phyloP scores from a whole-genome alignment of 2,888 invertebrate species.

The Prosapia bicincta region DNA sequence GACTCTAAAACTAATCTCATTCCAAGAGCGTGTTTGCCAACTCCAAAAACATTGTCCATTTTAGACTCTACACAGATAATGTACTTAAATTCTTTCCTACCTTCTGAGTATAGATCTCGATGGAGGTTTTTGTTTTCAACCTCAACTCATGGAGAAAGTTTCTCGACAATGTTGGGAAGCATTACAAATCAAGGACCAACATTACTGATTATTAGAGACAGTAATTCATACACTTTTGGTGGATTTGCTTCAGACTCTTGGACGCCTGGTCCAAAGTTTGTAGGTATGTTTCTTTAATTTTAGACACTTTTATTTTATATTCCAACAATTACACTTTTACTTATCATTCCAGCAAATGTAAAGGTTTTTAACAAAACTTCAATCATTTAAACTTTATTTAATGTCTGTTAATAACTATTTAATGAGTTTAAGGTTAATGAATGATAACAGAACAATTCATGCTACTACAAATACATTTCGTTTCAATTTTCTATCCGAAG shows the following conservation, averaged over 20 bases:
- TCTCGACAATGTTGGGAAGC: slow-evolving; percentile 65
- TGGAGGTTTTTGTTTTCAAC: slow-evolving; percentile 89
- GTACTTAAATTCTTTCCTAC: slow-evolving; percentile 48
- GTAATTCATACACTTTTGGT: slow-evolving; percentile 80
- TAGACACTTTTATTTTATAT: too few species aligned
- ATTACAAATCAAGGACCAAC: slow-evolving; percentile 79
- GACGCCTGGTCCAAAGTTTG: slow-evolving; percentile 72
- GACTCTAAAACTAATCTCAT: slow-evolving; percentile 7
- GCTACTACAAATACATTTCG: too few species aligned
- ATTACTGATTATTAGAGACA: slow-evolving; percentile 78
- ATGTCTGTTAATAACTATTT: too few species aligned
- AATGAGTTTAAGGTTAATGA: too few species aligned
- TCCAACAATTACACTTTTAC: too few species aligned
- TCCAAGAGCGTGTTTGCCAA: background rate
- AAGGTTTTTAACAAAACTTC: too few species aligned
- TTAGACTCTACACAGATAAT: slow-evolving; percentile 10
- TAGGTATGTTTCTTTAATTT: slow-evolving; percentile 56
- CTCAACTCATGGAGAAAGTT: slow-evolving; percentile 85
- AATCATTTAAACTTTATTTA: too few species aligned
- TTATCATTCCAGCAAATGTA: too few species aligned
- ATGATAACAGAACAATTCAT: too few species aligned
- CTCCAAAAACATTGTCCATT: background rate
- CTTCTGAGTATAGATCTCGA: slow-evolving; percentile 66
- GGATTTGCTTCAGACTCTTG: slow-evolving; percentile 82
- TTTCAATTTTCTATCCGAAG: too few species aligned